Percentiles rank a stretch among this genome's conserved stretches.
These are phyloP conservation scores for Hirtodrosophila cameraria DNA, from an alignment of 2,888 invertebrate species.

Conservation along the genomic window DNA sequence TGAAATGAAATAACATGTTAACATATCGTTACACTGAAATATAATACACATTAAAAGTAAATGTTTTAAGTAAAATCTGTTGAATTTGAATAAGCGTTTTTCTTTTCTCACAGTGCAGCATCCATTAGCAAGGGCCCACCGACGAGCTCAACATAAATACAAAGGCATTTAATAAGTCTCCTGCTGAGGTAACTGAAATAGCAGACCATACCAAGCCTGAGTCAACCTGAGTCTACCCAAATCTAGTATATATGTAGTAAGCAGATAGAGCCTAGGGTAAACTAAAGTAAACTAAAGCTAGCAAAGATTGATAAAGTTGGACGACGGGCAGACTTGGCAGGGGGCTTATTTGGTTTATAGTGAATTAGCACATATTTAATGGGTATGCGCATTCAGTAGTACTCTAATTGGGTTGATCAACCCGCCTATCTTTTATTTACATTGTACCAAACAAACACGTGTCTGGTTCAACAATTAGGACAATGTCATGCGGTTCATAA, in stretches of 20 bases:
- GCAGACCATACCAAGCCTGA: not conserved
- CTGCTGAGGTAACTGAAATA: not conserved
- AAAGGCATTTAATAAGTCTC: conserved; percentile 1
- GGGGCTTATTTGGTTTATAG: conserved; percentile 8
- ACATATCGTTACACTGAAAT: too few relatives aligned
- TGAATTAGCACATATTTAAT: conserved; percentile 24
- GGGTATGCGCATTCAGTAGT: conserved; percentile 1
- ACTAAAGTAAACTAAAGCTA: not conserved
- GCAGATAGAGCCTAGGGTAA: conserved; percentile 1
- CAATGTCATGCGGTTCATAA: conserved; percentile 10
- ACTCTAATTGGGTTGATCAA: conserved; percentile 29
- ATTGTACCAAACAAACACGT: not conserved
- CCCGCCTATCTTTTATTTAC: not conserved
- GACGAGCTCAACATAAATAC: not conserved
- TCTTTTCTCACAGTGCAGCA: too few relatives aligned
- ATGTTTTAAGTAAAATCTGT: too few relatives aligned
- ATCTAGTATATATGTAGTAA: conserved; percentile 13
- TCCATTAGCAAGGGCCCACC: not conserved
- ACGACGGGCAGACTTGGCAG: not conserved
- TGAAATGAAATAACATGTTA: too few relatives aligned
- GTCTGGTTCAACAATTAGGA: conserved; percentile 3
- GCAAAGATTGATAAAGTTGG: not conserved
- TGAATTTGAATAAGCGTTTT: too few relatives aligned
- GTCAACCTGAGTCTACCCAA: not conserved
- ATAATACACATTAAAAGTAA: too few relatives aligned